Conservation (phyloP, 2,797 vertebrate genomes). For the Gobio occitaniae region DNA sequence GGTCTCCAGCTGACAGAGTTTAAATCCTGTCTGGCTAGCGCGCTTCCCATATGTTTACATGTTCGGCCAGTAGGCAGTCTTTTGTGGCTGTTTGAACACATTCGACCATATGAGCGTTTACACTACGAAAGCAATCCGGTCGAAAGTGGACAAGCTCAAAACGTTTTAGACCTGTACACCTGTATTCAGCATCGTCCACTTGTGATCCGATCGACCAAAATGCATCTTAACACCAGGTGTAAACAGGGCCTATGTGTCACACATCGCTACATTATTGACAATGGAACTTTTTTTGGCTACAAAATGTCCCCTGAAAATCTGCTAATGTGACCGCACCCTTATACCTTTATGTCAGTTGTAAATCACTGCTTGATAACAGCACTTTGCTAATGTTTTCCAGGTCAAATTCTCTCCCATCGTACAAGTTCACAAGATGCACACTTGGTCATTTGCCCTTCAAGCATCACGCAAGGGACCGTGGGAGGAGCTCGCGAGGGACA, state of each 20-base stretch:
- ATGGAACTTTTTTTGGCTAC: not conserved
- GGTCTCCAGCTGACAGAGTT: too few species aligned
- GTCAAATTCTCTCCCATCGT: slow-evolving; percentile 78
- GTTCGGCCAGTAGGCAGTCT: too few species aligned
- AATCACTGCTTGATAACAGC: not conserved
- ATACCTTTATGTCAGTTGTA: not conserved
- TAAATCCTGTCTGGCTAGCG: too few species aligned
- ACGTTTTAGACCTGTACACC: too few species aligned
- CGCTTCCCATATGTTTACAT: too few species aligned
- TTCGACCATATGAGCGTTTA: too few species aligned
- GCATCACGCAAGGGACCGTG: slow-evolving; percentile 79
- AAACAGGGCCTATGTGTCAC: not conserved
- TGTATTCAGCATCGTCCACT: too few species aligned
- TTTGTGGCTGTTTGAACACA: too few species aligned
- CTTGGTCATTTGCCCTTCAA: slow-evolving; percentile 78
- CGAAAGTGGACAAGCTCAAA: too few species aligned
- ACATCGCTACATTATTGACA: not conserved
- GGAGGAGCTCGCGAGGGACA: slow-evolving; percentile 80
- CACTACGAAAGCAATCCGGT: too few species aligned
- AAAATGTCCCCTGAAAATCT: not conserved
- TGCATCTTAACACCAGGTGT: too few species aligned
- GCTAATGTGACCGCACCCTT: not conserved
- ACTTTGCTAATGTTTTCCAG: slow-evolving; percentile 62
- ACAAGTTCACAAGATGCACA: slow-evolving; percentile 78
- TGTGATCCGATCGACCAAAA: too few species aligned